Evolutionary conservation across 2,113 vertebrate species (phyloP).

Genomic region (Zosterops japonicus): DNA sequence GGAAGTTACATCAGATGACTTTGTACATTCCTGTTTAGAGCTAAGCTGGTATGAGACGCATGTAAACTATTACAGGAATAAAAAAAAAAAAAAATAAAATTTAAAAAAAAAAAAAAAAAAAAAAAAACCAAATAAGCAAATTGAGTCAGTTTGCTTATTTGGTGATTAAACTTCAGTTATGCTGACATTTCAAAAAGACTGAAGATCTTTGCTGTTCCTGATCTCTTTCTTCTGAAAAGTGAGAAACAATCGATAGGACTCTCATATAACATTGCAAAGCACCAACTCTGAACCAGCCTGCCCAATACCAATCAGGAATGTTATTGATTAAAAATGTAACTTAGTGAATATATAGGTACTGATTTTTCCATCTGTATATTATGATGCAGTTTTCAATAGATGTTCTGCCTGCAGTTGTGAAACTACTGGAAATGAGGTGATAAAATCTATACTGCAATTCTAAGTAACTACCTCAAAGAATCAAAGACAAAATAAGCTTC

Average conservation of each 20-base stretch:
- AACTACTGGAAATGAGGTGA: neutral
- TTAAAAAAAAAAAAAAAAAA: neutral
- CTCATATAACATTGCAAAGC: neutral
- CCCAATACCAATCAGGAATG: neutral
- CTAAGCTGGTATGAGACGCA: neutral
- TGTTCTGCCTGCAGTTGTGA: neutral
- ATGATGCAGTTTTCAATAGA: neutral
- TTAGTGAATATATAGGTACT: neutral
- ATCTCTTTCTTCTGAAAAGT: neutral
- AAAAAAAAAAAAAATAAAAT: neutral
- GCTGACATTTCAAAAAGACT: neutral
- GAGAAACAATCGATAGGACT: neutral
- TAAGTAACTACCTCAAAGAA: neutral
- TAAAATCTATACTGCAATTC: neutral
- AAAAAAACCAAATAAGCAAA: too few relatives aligned
- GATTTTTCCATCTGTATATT: conserved; percentile 24
- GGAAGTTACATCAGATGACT: neutral
- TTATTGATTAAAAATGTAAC: conserved; percentile 14
- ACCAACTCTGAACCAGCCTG: neutral
- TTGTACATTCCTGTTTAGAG: neutral
- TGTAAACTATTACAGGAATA: neutral
- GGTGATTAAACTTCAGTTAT: neutral
- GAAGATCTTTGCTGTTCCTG: neutral
- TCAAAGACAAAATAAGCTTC: neutral
- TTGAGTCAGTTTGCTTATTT: neutral